Base-by-base conservation (phyloP, 2,888 invertebrate genomes). In the Lithosia quadra region DNA sequence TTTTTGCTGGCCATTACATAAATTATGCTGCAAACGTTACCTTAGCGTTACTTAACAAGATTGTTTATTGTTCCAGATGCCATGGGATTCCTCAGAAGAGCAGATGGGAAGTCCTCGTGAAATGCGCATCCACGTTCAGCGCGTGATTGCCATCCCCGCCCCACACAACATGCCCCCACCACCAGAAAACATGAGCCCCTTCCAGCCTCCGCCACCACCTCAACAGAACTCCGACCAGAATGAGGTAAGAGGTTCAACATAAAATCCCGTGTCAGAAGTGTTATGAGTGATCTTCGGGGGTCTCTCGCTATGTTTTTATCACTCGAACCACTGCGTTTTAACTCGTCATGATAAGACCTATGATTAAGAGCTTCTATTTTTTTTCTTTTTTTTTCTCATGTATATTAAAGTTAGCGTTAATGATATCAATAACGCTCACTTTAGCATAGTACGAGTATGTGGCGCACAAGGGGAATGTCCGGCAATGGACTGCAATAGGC, bases 121-220 rank as follows among this genome's bases (percentile, higher is more conserved):
- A 84, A 95, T 95, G 92, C 92, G 95, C 69, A 95, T 95, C 81
- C 95, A 95, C 80, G 95, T 95, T 3, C 95, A 95, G 83, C 88
- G 95, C 43, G 94, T 95, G 82, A 90, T 95, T 76, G 93, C 94
- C 64, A 92, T 95, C 78, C 94, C 95, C 5, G 90, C 92, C 0
- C 88, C 91, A 0, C 91, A 91, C 84, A 91, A 91, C 84, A 90
- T 92, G 91, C 92, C 92, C 0, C 88, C 89, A 0, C 86, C 88
- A 8, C 91, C 89, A 71, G 91, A 91, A 78, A 77, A 72, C 73
- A 89, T 91, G 89, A 88, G 88, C 15, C 90, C 91, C 53, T 92
- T 92, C 88, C 89, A 91, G 18, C 93, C 92, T 1, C 92, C 92
- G 0, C 91, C 90, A 15, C 91, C 90, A 15, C 94, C 92, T 21